These are phyloP conservation scores for Macquaria australasica DNA, from an alignment of 2,113 vertebrate species.

Conservation along the genomic window DNA sequence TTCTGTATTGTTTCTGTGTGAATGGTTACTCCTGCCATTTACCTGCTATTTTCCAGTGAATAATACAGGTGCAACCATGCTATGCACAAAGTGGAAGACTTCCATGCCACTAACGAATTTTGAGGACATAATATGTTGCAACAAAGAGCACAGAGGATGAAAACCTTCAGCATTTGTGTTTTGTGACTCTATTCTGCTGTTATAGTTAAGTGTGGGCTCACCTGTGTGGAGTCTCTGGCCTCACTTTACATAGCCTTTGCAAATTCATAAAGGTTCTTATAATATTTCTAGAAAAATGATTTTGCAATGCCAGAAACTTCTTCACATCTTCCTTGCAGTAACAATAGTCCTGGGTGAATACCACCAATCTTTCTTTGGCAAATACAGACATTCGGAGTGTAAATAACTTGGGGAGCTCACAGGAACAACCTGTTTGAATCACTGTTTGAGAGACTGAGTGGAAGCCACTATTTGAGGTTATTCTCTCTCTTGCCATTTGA, in stretches of 20 bases:
- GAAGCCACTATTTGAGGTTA: constrained; percentile 6
- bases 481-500: constrained; percentile 3
- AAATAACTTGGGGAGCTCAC: constrained; percentile 23
- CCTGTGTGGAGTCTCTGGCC: not conserved
- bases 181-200: not conserved
- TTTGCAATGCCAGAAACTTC: not conserved
- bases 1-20: not conserved
- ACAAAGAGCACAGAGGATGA: not conserved
- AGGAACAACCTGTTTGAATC: not conserved
- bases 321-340: not conserved
- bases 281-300: not conserved
- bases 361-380: not conserved
- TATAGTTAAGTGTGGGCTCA: not conserved
- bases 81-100: not conserved
- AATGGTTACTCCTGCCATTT: not conserved
- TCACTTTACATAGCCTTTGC: not conserved
- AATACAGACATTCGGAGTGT: constrained; percentile 2
- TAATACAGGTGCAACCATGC: not conserved
- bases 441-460: constrained; percentile 4
- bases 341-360: not conserved
- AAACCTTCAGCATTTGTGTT: not conserved
- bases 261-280: not conserved
- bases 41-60: not conserved
- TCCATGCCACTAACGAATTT: not conserved
- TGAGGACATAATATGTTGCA: not conserved